A percentile compares a stretch with the other conserved stretches of the same genome.
These are phyloP conservation scores for Parnassius glacialis DNA, from an alignment of 2,888 invertebrate species.

Conservation along the genomic window DNA sequence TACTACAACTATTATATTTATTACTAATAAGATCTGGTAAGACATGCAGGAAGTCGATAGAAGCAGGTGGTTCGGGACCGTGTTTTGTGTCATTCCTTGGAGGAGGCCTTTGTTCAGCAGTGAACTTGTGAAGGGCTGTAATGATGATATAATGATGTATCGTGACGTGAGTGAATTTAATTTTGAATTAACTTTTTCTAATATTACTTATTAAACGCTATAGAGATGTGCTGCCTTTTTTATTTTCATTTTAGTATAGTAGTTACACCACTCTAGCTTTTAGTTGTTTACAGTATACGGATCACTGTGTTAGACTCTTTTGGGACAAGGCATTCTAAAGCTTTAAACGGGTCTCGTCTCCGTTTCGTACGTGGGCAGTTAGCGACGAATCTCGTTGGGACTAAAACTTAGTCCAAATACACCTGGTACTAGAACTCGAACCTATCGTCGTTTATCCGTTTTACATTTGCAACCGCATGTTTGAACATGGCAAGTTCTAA, in stretches of 20 bases:
- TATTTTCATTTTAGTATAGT: constrained; percentile 9
- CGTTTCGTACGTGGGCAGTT: not conserved
- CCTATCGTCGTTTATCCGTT: constrained; percentile 10
- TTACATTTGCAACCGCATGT: constrained; percentile 17
- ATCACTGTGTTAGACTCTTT: constrained; percentile 7
- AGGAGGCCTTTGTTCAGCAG: too few species aligned
- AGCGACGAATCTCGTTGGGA: not conserved
- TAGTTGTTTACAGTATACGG: constrained; percentile 16
- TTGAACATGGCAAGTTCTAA: constrained; percentile 14
- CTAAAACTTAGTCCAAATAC: constrained; percentile 7
- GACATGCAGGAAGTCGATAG: too few species aligned
- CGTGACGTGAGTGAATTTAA: too few species aligned
- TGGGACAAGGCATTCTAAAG: not conserved
- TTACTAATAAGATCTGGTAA: too few species aligned
- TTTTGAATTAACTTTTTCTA: too few species aligned
- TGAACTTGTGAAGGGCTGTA: too few species aligned
- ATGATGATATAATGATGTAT: too few species aligned
- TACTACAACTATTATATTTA: too few species aligned
- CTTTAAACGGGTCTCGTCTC: constrained; percentile 3
- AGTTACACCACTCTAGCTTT: constrained; percentile 6
- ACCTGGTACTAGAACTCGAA: constrained; percentile 1
- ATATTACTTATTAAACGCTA: too few species aligned
- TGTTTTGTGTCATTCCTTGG: too few species aligned
- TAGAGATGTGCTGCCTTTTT: not conserved
- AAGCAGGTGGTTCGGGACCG: too few species aligned